Base-by-base conservation (phyloP, 1,140 invertebrate genomes). In the Drosophila nannoptera region DNA sequence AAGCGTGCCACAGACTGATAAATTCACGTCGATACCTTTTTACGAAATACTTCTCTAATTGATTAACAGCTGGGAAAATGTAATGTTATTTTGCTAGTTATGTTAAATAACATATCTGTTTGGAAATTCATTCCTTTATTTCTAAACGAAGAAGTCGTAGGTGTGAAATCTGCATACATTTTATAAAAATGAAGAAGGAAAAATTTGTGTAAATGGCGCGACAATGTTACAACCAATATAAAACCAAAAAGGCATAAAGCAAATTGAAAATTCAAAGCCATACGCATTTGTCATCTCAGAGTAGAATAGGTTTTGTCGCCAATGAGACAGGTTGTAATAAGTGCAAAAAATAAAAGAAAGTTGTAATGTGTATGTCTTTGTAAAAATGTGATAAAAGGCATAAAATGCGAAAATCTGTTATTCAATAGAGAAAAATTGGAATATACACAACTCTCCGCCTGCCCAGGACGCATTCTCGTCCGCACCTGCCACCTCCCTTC, bases 381-480 rank as follows among this genome's bases (percentile, higher is more conserved):
- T 59, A 55, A 31, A 62, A 69, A 56, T 58, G 58, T 56, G 58
- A 32, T 42, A 68, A 72, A 68, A 43, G 43, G 16, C 14, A 62
- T 43, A 59, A 69, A 73, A 61, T 66, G 40, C 58, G 52, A 74
- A 74, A 74, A 71, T 38, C 62, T 74, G 43, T 67, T 74, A 71
- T 74, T 62, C 72, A 74, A 74, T 71, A 74, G 72, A 74, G 72
- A 74, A 71, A 74, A 74, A 71, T 74, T 71, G 68, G 68, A 55
- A 74, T 71, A 71, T 55, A 71, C 50, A 59, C 62, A 14, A 43
- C 61, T 42, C 16, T 31, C 43, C 33, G 32, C 52, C 32, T 36
- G 29, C 43, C 55, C 38, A 52, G 36, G 9, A 64, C 62, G 68
- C 68, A 71, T 53, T 61, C 52, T 50, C 43, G 63, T 54, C 68